phyloP scores from a whole-genome alignment of 2,797 vertebrate genomes.

The Alauda arvensis region DNA sequence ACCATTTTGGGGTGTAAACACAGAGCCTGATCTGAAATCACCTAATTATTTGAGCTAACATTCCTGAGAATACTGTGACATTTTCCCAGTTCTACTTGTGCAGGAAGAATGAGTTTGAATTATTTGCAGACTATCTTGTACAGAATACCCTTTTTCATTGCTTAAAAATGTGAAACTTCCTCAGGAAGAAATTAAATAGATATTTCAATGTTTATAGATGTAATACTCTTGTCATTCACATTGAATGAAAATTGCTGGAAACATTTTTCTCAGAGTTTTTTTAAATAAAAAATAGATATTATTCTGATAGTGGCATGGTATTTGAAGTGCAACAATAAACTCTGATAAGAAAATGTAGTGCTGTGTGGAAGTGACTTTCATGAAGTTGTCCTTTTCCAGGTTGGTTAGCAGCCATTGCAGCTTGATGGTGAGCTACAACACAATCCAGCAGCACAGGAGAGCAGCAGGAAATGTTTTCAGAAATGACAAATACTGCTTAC shows the following conservation, averaged over 20 bases:
- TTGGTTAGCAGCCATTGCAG: constrained; percentile 3
- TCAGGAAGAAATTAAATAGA: constrained; percentile 73
- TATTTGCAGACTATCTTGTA: constrained; percentile 63
- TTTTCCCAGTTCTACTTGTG: constrained; percentile 39
- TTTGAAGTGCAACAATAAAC: constrained; percentile 74
- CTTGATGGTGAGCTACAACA: neutral
- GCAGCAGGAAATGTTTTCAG: constrained; percentile 22
- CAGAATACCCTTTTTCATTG: constrained; percentile 63
- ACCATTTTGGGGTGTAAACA: neutral
- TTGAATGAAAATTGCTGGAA: constrained; percentile 77
- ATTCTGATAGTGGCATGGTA: constrained; percentile 73
- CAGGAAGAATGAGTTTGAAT: constrained; percentile 27
- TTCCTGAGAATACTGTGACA: constrained; percentile 43
- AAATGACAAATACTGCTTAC: constrained; percentile 17
- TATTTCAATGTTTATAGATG: constrained; percentile 73
- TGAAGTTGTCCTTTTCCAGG: constrained; percentile 19
- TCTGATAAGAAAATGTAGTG: constrained; percentile 64
- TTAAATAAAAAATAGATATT: constrained; percentile 65
- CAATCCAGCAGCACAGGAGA: neutral
- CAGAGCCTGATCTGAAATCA: neutral
- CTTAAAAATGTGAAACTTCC: constrained; percentile 72
- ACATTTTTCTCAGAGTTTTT: constrained; percentile 68
- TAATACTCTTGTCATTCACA: constrained; percentile 77
- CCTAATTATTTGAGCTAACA: constrained; percentile 5
- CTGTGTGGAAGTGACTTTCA: constrained; percentile 29